Evolutionary conservation across 1,140 invertebrate species (phyloP), one percentile per base, ranked within the genome.

Genomic region (Nautilus pompilius): DNA sequence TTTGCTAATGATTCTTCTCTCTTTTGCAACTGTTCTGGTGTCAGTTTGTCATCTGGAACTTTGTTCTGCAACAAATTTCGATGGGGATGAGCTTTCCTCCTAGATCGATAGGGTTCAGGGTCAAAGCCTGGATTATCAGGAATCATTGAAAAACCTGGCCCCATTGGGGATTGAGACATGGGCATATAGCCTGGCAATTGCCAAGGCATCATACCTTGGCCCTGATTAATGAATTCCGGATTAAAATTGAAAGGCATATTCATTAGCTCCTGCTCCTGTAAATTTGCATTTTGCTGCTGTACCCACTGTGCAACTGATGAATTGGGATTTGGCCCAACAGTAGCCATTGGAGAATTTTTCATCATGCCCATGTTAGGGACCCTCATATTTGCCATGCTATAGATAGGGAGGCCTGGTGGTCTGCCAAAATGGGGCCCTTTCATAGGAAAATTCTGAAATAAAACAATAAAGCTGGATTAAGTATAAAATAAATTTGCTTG

Each of bases 11-110:
- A 91, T 78, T 94, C 92, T 82, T 96, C 93, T 59, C 95, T 86
- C 75, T 95, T 93, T 61, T 95, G 92, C 57, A 93, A 87, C 81
- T 99, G 95, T 82, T 97, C 93, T 28, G 95, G 94, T 58, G 95
- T 99, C 67, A 98, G 85, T 83, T 97, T 95, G 85, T 97, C 95
- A 85, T 98, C 93, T 63, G 94, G 94, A 72, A 82, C 79, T 71
- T 80, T 80, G 54, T 71, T 79, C 54, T 79, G 75, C 33, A 73
- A 74, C 48, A 80, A 63, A 64, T 77, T 76, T 53, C 59, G 54
- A 66, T 76, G 74, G 45, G 65, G 64, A 36, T 54, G 55, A 57
- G 32, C 36, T 67, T 70, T 62, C 45, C 67, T 55, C 57, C 61
- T 33, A 48, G 32, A 17, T 49, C 68, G 62, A 64, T 53, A 61